Conservation (phyloP, 2,888 invertebrate species). For the Rhagonycha lutea region DNA sequence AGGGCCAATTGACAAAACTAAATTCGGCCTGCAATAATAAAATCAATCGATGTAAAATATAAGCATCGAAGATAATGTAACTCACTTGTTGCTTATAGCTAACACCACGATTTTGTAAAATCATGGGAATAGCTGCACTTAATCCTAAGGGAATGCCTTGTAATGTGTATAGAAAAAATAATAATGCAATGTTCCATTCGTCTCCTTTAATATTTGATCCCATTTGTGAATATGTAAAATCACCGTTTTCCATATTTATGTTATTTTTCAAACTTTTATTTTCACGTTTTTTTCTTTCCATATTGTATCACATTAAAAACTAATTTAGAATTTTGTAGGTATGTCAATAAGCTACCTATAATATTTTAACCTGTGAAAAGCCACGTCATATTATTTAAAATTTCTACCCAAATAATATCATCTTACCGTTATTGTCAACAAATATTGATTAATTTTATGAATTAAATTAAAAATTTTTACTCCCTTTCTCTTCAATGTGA, state of each 20-base stretch:
- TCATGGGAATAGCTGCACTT: constrained; percentile 92
- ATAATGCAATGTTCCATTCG: constrained; percentile 78
- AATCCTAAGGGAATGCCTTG: constrained; percentile 96
- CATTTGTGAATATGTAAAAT: constrained; percentile 16
- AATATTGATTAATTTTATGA: neutral
- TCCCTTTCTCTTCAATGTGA: neutral
- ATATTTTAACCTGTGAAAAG: neutral
- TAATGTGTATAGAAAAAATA: constrained; percentile 90
- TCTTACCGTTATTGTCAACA: neutral
- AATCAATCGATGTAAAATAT: neutral
- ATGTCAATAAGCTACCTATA: neutral
- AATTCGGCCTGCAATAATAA: constrained; percentile 74
- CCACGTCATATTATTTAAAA: neutral
- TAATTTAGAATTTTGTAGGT: neutral
- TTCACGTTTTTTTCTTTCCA: constrained; percentile 34
- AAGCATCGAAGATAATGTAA: neutral
- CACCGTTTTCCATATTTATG: constrained; percentile 46
- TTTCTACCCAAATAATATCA: neutral
- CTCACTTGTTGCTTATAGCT: constrained; percentile 89
- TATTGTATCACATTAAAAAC: neutral
- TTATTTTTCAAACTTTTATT: constrained; percentile 31
- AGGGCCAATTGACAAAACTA: constrained; percentile 94
- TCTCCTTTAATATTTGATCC: constrained; percentile 66
- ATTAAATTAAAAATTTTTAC: neutral
- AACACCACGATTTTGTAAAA: constrained; percentile 89